Evolutionary conservation across 2,113 vertebrate genomes (phyloP).

Genomic region (Cyprichromis sp.): DNA sequence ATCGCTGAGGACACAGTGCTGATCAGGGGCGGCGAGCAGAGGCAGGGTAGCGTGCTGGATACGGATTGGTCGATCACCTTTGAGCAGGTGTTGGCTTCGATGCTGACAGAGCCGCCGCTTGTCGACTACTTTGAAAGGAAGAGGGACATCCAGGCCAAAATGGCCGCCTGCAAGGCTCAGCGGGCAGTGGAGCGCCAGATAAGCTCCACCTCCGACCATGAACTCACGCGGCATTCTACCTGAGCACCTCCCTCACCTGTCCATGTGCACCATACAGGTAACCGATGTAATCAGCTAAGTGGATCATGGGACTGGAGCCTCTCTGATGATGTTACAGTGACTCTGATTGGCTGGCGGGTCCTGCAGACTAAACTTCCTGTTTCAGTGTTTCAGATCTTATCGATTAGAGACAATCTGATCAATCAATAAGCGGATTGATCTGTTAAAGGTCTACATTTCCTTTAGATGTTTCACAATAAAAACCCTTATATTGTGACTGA

Average conservation of each 20-base stretch:
- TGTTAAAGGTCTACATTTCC: background rate
- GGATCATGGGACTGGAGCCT: background rate
- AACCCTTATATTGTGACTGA: background rate
- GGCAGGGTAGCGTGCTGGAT: conserved; percentile 75
- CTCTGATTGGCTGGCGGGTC: background rate
- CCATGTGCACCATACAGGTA: background rate
- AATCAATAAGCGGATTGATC: background rate
- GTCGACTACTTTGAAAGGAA: conserved; percentile 94
- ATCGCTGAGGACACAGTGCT: conserved; percentile 84
- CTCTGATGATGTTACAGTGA: background rate
- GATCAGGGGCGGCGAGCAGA: conserved; percentile 71
- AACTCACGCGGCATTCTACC: conserved; percentile 71
- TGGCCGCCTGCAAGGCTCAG: conserved; percentile 75
- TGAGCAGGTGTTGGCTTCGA: conserved; percentile 92
- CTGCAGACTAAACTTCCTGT: background rate
- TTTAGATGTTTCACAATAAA: background rate
- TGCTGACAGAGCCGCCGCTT: conserved; percentile 87
- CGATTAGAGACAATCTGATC: background rate
- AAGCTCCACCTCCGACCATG: conserved; percentile 85
- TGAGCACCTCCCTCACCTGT: conserved; percentile 53
- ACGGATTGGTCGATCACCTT: conserved; percentile 93
- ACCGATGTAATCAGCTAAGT: background rate
- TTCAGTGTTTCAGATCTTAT: background rate
- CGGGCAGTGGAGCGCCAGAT: conserved; percentile 84
- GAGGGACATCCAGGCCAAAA: conserved; percentile 77